Evolutionary conservation across 2,113 vertebrate genomes (phyloP).

Genomic region (Hippopotamus amphibius): DNA sequence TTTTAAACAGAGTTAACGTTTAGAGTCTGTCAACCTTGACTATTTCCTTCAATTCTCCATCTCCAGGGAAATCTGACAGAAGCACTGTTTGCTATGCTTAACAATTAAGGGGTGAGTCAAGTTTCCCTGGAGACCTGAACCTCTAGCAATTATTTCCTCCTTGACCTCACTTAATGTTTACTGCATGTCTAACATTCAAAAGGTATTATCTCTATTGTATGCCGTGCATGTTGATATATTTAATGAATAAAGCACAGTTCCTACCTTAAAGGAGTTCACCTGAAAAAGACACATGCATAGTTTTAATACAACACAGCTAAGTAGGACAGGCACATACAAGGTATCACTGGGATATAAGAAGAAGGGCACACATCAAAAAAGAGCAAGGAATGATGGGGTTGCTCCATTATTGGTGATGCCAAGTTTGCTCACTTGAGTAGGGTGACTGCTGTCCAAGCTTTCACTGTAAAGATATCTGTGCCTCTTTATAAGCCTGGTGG

Average conservation of each 20-base stretch:
- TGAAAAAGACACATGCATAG: not conserved
- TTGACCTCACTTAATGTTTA: not conserved
- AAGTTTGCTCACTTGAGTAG: not conserved
- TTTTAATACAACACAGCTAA: not conserved
- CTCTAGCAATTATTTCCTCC: not conserved
- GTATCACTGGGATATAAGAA: not conserved
- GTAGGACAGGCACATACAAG: not conserved
- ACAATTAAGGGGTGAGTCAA: conserved; percentile 6
- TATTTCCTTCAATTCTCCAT: conserved; percentile 55
- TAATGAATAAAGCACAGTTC: not conserved
- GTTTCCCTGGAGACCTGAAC: not conserved
- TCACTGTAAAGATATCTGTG: not conserved
- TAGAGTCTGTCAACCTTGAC: conserved; percentile 13
- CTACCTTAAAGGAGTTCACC: not conserved
- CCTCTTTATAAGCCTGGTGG: not conserved
- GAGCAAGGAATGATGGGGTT: not conserved
- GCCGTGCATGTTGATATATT: not conserved
- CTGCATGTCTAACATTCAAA: not conserved
- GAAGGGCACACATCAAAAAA: not conserved
- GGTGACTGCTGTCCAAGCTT: not conserved
- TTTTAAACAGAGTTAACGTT: conserved; percentile 31
- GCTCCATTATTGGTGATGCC: not conserved
- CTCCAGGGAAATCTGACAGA: conserved; percentile 50
- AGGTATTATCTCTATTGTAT: not conserved
- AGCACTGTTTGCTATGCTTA: conserved; percentile 8